phyloP scores from a whole-genome alignment of 2,797 vertebrate species.

The Pelochelys cantorii region DNA sequence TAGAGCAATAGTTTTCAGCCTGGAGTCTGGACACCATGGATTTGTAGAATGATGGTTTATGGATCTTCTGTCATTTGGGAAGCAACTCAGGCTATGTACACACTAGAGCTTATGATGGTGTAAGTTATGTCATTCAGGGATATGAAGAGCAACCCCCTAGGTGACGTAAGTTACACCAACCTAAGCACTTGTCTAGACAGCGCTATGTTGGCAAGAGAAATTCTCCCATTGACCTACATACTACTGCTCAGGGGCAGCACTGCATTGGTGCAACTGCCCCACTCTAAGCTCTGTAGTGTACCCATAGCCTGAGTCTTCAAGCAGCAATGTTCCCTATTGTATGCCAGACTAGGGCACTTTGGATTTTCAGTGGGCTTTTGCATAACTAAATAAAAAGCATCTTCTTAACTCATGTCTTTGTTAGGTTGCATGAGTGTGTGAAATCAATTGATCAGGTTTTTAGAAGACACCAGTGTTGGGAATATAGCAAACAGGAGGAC shows the following conservation, averaged over 20 bases:
- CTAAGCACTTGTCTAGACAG: neutral
- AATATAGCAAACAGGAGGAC: neutral
- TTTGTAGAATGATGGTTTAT: neutral
- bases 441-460: neutral
- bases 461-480: neutral
- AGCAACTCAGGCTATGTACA: neutral
- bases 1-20: neutral
- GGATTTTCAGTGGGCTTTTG: neutral
- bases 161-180: neutral
- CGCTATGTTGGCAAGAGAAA: neutral
- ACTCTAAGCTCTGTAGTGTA: neutral
- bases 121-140: neutral
- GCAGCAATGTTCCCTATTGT: neutral
- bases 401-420: neutral
- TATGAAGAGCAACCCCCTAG: neutral
- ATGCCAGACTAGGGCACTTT: neutral
- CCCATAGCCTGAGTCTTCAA: neutral
- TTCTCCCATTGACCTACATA: neutral
- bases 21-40: neutral
- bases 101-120: neutral
- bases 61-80: neutral
- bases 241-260: neutral
- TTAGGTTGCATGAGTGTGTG: neutral
- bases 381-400: neutral
- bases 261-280: too few relatives aligned